Conservation (phyloP, 2,113 vertebrate genomes). For the Cyphomyrus plagiostoma region DNA sequence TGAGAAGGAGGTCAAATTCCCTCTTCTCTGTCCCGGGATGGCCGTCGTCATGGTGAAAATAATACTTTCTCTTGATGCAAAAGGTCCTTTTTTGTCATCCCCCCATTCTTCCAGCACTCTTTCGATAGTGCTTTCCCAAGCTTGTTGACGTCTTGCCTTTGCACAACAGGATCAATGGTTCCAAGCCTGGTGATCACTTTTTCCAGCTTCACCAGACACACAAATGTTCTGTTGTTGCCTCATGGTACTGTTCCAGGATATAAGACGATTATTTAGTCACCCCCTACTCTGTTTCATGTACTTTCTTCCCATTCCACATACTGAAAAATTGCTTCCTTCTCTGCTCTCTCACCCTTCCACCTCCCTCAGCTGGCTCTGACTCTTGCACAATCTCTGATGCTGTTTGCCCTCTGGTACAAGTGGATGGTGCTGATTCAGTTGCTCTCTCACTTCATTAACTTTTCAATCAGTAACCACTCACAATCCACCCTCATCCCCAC, state of each 20-base stretch:
- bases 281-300: not conserved
- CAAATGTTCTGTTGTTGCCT: not conserved
- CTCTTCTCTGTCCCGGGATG: not conserved
- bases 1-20: constrained; percentile 25
- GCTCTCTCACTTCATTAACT: constrained; percentile 65
- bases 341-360: not conserved
- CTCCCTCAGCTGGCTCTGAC: constrained; percentile 26
- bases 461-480: constrained; percentile 67
- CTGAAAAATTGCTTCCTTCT: not conserved
- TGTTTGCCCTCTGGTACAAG: constrained; percentile 51
- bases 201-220: not conserved
- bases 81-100: constrained; percentile 5
- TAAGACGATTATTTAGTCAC: not conserved
- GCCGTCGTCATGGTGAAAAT: not conserved
- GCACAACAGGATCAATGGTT: not conserved
- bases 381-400: constrained; percentile 36
- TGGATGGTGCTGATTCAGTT: constrained; percentile 64
- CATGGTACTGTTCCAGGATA: not conserved
- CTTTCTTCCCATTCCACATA: not conserved
- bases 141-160: not conserved
- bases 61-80: not conserved
- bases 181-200: not conserved
- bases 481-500: constrained; percentile 18
- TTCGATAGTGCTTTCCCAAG: not conserved
- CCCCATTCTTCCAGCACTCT: not conserved